Evolutionary conservation across 2,113 vertebrate genomes (phyloP).

Genomic region (Pantherophis guttatus): DNA sequence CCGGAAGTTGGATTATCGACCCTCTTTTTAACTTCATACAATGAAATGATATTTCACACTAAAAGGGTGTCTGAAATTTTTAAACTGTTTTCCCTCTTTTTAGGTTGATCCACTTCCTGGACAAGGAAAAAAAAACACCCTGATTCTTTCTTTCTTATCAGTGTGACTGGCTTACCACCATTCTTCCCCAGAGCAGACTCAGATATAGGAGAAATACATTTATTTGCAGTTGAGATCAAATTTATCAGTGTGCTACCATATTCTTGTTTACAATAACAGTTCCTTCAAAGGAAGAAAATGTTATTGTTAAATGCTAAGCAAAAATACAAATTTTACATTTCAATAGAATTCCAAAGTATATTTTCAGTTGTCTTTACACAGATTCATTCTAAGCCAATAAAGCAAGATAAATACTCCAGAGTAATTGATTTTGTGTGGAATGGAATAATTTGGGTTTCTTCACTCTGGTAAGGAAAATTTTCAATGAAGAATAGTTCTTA

Average conservation of each 20-base stretch:
- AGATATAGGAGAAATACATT: constrained; percentile 52
- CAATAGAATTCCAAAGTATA: not conserved
- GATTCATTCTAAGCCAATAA: not conserved
- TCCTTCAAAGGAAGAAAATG: not conserved
- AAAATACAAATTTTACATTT: not conserved
- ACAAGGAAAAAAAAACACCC: constrained; percentile 50
- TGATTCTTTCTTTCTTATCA: constrained; percentile 8
- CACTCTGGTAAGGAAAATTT: not conserved
- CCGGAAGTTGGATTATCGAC: constrained; percentile 98
- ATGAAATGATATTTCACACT: constrained; percentile 98
- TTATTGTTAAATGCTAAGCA: not conserved
- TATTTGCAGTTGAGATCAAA: constrained; percentile 3
- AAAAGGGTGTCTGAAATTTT: constrained; percentile 78
- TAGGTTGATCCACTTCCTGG: constrained; percentile 61
- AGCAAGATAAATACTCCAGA: not conserved
- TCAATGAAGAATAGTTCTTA: not conserved
- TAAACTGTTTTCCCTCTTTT: constrained; percentile 64
- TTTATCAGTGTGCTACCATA: not conserved
- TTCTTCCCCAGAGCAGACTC: constrained; percentile 43
- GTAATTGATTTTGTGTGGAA: not conserved
- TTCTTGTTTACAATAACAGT: not conserved
- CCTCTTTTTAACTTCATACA: constrained; percentile 85
- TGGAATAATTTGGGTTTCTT: not conserved
- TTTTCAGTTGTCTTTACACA: not conserved
- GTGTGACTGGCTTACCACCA: not conserved